phyloP scores from a whole-genome alignment of 2,113 vertebrate species.

The Silurus glanis region DNA sequence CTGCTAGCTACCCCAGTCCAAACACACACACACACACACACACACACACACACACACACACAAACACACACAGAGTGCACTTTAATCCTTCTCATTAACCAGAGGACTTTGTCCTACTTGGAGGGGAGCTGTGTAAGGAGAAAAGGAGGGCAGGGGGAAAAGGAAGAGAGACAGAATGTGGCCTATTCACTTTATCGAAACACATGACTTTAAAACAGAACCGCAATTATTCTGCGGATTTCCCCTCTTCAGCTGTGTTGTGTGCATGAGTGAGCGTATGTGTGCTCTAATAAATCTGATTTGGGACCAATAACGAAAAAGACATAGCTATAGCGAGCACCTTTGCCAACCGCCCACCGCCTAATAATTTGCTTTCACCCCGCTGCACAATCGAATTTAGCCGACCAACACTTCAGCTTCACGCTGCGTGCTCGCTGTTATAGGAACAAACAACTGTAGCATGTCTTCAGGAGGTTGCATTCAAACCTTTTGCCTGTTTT shows the following conservation, averaged over 20 bases:
- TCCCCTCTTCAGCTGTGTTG: conserved; percentile 13
- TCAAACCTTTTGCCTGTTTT: conserved; percentile 41
- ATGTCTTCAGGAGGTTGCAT: conserved; percentile 30
- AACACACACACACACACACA: conserved; percentile 11
- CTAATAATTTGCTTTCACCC: conserved; percentile 49
- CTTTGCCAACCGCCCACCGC: conserved; percentile 31
- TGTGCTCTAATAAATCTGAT: conserved; percentile 54
- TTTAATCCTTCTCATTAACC: conserved; percentile 69
- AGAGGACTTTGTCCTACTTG: conserved; percentile 52
- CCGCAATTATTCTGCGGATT: conserved; percentile 12
- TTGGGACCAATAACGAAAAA: conserved; percentile 55
- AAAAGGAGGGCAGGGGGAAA: conserved; percentile 4
- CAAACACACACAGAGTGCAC: conserved; percentile 48
- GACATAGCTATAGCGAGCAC: conserved; percentile 58
- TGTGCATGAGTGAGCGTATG: neutral
- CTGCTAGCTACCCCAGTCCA: conserved; percentile 47
- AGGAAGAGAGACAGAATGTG: neutral
- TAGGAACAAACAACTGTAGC: conserved; percentile 24
- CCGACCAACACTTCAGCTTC: conserved; percentile 9
- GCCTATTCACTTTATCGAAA: conserved; percentile 1
- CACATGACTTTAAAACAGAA: conserved; percentile 30
- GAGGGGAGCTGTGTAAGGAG: conserved; percentile 29
- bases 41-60: conserved; percentile 46
- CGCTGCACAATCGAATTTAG: conserved; percentile 56
- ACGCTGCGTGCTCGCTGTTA: conserved; percentile 12